Conservation (phyloP, 2,888 invertebrate species). For the Alloscopus bannaensis region DNA sequence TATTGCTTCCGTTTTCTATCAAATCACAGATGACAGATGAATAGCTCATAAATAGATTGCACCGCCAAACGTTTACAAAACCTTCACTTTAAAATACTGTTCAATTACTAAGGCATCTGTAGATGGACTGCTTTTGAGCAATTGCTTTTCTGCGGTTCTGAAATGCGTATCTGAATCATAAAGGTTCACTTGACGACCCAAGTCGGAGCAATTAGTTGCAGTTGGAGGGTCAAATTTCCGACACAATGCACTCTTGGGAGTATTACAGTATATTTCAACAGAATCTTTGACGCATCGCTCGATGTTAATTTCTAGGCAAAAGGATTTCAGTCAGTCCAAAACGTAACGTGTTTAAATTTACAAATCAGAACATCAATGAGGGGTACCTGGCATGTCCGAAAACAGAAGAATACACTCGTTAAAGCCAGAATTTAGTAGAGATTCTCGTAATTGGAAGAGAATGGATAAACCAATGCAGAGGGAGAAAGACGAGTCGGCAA, state of each 20-base stretch:
- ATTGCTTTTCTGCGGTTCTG: constrained; percentile 39
- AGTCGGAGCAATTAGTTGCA: constrained; percentile 49
- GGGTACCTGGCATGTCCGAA: constrained; percentile 91
- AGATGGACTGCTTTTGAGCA: constrained; percentile 61
- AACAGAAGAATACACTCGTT: constrained; percentile 98
- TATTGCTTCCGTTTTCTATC: constrained; percentile 83
- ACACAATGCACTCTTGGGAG: constrained; percentile 92
- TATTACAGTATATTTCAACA: constrained; percentile 87
- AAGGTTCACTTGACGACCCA: constrained; percentile 54
- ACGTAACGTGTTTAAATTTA: too few species aligned
- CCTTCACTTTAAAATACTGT: too few species aligned
- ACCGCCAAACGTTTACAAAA: too few species aligned
- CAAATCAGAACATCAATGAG: background rate
- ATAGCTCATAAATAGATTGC: too few species aligned
- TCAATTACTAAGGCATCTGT: constrained; percentile 56
- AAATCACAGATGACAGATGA: constrained; percentile 70
- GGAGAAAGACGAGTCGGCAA: constrained; percentile 95
- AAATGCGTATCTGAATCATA: constrained; percentile 55
- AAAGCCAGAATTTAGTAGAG: constrained; percentile 92
- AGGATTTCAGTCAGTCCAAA: too few species aligned
- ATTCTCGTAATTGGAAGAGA: constrained; percentile 88
- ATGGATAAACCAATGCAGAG: constrained; percentile 96
- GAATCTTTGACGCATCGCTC: constrained; percentile 94
- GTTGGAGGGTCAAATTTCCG: constrained; percentile 82
- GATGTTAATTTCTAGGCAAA: constrained; percentile 88